These are phyloP conservation scores for Ceratosolen fusciceps DNA, from an alignment of 1,140 invertebrate species.

Conservation along the genomic window DNA sequence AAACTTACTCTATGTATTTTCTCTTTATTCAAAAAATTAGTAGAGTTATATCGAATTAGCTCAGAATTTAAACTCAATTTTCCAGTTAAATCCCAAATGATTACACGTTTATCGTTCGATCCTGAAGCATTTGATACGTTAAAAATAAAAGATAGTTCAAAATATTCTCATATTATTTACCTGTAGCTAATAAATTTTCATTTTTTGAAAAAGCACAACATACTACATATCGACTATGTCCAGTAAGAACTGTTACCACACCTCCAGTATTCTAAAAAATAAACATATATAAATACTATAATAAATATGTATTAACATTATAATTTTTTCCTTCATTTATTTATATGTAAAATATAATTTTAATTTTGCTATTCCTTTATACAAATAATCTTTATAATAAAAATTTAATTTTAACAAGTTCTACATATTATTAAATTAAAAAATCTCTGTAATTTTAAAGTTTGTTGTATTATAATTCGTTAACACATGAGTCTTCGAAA, in stretches of 20 bases:
- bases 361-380: too few species aligned
- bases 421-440: too few species aligned
- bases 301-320: too few species aligned
- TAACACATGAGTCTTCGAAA: too few species aligned
- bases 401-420: too few species aligned
- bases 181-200: slow-evolving; percentile 76
- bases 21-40: slow-evolving; percentile 35
- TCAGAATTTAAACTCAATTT: slow-evolving; percentile 70
- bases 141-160: not conserved
- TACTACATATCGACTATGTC: slow-evolving; percentile 81
- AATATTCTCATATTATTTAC: slow-evolving; percentile 59
- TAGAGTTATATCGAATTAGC: slow-evolving; percentile 52
- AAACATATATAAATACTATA: not conserved
- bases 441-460: too few species aligned
- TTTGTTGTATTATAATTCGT: too few species aligned
- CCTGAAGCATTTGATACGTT: slow-evolving; percentile 66
- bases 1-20: too few species aligned
- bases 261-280: slow-evolving; percentile 57
- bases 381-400: too few species aligned
- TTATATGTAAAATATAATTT: too few species aligned
- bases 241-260: slow-evolving; percentile 72
- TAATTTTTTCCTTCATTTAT: too few species aligned
- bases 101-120: slow-evolving; percentile 81
- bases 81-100: slow-evolving; percentile 77
- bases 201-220: slow-evolving; percentile 80